phyloP scores from a whole-genome alignment of 2,113 vertebrate species.

The Romanogobio albipinnatus region DNA sequence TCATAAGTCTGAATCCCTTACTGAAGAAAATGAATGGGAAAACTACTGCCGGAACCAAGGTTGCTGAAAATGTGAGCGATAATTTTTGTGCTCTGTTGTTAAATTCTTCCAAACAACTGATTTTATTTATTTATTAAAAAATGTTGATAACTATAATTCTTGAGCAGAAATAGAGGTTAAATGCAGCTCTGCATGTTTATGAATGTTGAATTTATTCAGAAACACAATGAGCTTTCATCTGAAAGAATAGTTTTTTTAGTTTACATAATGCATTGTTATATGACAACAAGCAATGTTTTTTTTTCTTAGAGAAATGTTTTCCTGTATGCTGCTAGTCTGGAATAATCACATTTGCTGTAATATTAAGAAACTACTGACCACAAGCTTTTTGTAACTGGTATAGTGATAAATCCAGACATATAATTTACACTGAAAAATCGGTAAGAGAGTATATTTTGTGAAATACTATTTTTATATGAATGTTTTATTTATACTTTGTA shows the following conservation, averaged over 20 bases:
- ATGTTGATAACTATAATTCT: not conserved
- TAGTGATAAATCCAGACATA: slow-evolving; percentile 78
- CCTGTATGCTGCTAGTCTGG: slow-evolving; percentile 95
- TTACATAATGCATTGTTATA: slow-evolving; percentile 7
- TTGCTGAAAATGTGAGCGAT: not conserved
- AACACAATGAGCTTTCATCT: not conserved
- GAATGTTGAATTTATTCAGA: not conserved
- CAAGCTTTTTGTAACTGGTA: slow-evolving; percentile 63
- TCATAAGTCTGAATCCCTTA: not conserved
- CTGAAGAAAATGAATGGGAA: not conserved
- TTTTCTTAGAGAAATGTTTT: slow-evolving; percentile 59
- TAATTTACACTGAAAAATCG: slow-evolving; percentile 84
- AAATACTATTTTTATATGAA: slow-evolving; percentile 99
- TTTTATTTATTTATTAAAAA: slow-evolving; percentile 21
- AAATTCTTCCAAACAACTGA: slow-evolving; percentile 4
- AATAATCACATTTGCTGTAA: slow-evolving; percentile 75
- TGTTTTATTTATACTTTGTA: slow-evolving; percentile 93
- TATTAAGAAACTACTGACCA: slow-evolving; percentile 69
- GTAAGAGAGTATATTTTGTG: slow-evolving; percentile 97
- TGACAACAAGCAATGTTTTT: slow-evolving; percentile 17
- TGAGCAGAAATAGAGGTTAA: not conserved
- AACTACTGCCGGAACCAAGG: not conserved
- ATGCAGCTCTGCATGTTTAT: not conserved
- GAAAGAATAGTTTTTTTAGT: slow-evolving; percentile 21
- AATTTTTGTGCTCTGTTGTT: not conserved